phyloP scores from a whole-genome alignment of 1,140 invertebrate genomes.

The Drosophila pruinosa region DNA sequence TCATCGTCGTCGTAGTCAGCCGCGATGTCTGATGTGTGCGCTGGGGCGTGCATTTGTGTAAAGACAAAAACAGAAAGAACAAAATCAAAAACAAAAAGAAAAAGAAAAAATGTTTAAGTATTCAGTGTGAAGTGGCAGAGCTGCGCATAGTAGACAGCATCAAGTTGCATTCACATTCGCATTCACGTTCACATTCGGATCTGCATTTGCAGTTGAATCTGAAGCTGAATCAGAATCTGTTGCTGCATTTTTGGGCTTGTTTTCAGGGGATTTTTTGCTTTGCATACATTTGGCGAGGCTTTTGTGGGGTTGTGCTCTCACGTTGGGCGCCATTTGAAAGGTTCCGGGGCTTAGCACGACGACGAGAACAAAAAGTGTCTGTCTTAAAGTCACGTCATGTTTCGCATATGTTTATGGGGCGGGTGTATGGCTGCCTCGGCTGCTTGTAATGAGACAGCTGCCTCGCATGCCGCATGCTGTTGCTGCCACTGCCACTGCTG shows the following conservation, averaged over 20 bases:
- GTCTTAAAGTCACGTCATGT: constrained; percentile 72
- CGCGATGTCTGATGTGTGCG: constrained; percentile 8
- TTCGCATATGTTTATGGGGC: background rate
- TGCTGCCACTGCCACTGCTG: background rate
- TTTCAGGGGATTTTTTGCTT: constrained; percentile 42
- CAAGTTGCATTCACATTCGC: constrained; percentile 25
- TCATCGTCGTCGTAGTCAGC: constrained; percentile 20
- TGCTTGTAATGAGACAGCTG: constrained; percentile 66
- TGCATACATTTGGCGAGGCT: constrained; percentile 37
- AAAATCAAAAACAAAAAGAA: constrained; percentile 20
- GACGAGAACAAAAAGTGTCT: constrained; percentile 62
- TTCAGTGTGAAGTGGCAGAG: constrained; percentile 64
- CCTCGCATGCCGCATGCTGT: constrained; percentile 36
- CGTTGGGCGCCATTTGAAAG: constrained; percentile 35
- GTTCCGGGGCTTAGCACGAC: constrained; percentile 42
- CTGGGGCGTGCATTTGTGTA: background rate
- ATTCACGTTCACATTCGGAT: background rate
- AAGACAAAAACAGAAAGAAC: background rate
- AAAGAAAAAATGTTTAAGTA: constrained; percentile 62
- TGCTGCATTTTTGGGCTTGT: constrained; percentile 36
- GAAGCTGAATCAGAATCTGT: constrained; percentile 23
- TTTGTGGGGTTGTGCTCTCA: constrained; percentile 3
- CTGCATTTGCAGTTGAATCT: background rate
- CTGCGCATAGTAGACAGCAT: constrained; percentile 18
- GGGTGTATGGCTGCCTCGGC: background rate